Base-by-base conservation (phyloP, 1,140 invertebrate genomes). In the Meloidogyne exigua region DNA sequence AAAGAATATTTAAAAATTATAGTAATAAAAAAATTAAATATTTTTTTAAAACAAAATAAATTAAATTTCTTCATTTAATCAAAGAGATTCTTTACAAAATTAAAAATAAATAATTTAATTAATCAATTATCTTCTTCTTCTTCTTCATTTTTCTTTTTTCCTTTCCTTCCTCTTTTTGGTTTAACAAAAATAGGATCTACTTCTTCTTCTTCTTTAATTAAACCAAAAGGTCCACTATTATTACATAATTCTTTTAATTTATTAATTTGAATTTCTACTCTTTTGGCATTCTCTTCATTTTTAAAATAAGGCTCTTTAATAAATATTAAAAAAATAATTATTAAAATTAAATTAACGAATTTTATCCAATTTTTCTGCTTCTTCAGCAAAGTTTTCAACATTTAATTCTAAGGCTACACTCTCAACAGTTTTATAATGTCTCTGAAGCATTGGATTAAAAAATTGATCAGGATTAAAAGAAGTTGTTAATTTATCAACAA, bases 341-440 rank as follows among this genome's bases (percentile, higher is more conserved):
- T 7, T n/a, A n/a, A 57, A 57, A 57, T 0, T n/a, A 11, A 21
- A 66, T 26, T 32, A 26, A 79, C 77, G 66, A 12, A 79, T 66
- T 80, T 79, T 80, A 36, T 79, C 77, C 21, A 70, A 49, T 23
- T 44, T 67, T 39, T 70, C 28, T 21, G 67, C 67, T 23, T 79
- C 68, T 49, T 76, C 69, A 26, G 62, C 57, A 49, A 76, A 76
- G 26, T 36, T 42, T 23, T 80, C 69, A 62, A 79, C 28, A 44
- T 78, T 64, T 65, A 79, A 78, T 63, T 79, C 77, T 0, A 79
- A 18, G 10, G 77, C 77, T n/a, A 80, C 64, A n/a, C n/a, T 78
- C 39, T 79, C 77, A 21, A 79, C 36, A 13, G 68, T 75, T 65
- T 79, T 79, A 49, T 79, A 79, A 62, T 79, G 69, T 44, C 36